phyloP scores from a whole-genome alignment of 1,140 invertebrate genomes.

The Hestina assimilis region DNA sequence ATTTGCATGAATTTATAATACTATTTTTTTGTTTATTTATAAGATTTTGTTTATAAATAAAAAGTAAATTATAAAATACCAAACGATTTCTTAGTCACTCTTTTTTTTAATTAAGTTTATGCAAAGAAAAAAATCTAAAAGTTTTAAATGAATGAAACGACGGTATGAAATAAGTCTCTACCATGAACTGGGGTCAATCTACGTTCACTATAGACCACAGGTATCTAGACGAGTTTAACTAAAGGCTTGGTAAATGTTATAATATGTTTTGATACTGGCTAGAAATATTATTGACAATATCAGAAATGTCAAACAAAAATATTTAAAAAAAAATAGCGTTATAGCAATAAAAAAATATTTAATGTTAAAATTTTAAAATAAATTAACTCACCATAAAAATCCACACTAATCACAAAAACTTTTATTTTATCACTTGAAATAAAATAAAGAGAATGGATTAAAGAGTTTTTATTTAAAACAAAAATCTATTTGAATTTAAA shows the following conservation, averaged over 20 bases:
- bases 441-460: too few species aligned
- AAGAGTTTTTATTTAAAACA: background rate
- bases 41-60: too few species aligned
- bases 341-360: background rate
- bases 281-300: too few species aligned
- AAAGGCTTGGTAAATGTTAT: constrained; percentile 2
- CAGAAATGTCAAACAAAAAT: background rate
- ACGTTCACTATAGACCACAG: constrained; percentile 10
- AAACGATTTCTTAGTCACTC: too few species aligned
- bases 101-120: background rate
- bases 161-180: background rate
- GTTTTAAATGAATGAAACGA: background rate
- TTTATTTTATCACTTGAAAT: background rate
- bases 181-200: constrained; percentile 15
- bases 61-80: too few species aligned
- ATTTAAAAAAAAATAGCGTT: background rate
- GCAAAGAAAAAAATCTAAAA: background rate
- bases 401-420: background rate
- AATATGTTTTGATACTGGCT: too few species aligned
- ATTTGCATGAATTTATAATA: too few species aligned
- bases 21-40: too few species aligned
- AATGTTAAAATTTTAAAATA: background rate
- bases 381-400: background rate
- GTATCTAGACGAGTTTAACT: background rate
- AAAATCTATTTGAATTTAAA: background rate